Evolutionary conservation across 2,113 vertebrate genomes (phyloP).

Genomic region (Trichomycterus rosablanca): DNA sequence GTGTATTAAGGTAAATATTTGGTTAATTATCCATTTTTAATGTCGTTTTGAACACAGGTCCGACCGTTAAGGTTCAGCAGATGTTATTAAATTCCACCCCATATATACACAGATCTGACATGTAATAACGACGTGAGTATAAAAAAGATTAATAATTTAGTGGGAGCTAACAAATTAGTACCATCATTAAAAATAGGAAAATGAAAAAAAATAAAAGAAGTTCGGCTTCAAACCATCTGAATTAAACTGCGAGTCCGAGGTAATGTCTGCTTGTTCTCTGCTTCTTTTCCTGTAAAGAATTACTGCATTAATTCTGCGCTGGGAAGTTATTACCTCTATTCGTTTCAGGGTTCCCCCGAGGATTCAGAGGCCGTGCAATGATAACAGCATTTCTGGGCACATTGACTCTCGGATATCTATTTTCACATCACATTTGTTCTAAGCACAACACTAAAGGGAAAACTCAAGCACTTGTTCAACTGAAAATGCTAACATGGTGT

Average conservation of each 20-base stretch:
- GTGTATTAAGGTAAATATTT: conserved; percentile 99
- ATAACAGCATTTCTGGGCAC: conserved; percentile 82
- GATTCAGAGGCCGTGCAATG: conserved; percentile 89
- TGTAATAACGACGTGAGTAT: conserved; percentile 99
- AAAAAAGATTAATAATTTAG: conserved; percentile 99
- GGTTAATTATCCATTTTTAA: conserved; percentile 99
- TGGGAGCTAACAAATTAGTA: conserved; percentile 99
- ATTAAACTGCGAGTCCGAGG: conserved; percentile 95
- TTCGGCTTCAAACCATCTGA: conserved; percentile 94
- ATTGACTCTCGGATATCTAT: conserved; percentile 87
- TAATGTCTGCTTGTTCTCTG: conserved; percentile 73
- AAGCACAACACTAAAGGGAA: conserved; percentile 7
- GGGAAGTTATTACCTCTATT: conserved; percentile 98
- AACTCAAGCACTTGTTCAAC: background rate
- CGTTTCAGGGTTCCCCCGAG: conserved; percentile 93
- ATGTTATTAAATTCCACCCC: conserved; percentile 98
- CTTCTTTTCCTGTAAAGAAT: conserved; percentile 85
- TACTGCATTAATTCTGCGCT: conserved; percentile 99
- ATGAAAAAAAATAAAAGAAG: conserved; percentile 32
- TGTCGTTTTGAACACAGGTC: conserved; percentile 84
- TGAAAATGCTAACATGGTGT: background rate
- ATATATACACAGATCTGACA: conserved; percentile 99
- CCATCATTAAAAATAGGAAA: conserved; percentile 95
- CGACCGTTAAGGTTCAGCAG: conserved; percentile 94
- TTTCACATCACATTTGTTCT: conserved; percentile 58